Evolutionary conservation across 2,888 invertebrate species (phyloP), one percentile per base, ranked within the genome.

Genomic region (Synanthedon formicaeformis): DNA sequence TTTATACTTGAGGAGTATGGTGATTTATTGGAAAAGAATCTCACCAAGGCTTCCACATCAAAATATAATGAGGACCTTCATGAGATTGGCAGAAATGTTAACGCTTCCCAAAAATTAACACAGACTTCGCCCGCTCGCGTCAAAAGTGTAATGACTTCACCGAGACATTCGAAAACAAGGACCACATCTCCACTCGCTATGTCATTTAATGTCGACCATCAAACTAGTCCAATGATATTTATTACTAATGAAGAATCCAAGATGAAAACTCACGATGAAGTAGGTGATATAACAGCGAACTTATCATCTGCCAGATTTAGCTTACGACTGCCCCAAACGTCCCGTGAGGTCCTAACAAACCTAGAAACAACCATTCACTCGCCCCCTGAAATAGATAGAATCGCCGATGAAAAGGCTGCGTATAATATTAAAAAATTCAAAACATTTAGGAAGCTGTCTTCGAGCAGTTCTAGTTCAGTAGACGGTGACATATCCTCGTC

Each of bases 41-140:
- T 82, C 8, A 68, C 69, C n/a, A 84, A 83, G 62, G 78, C 81
- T 10, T 78, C 82, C 2, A 77, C 78, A 14, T 81, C 83, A 2
- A 73, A 69, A 55, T 68, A 70, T 2, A 52, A 50, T 18, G 60
- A 56, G 40, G 55, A 57, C 14, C 56, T 53, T 5, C 60, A 62
- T n/a, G 63, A 66, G 23, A 58, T 53, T 23, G 62, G 52, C 8
- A 72, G 64, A 50, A 86, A 85, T 58, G 57, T 73, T 3, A 58
- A 66, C 13, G 69, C 76, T 1, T 64, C 65, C 11, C 85, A 80
- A 50, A 88, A 87, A 62, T 77, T 80, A 52, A 88, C 88, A 3
- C 88, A 88, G 62, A 88, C 88, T 0, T 86, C 88, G 5, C 87
- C 87, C 3, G 77, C 81, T 40, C 82, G 72, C 48, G 80, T 80